Evolutionary conservation across 2,113 vertebrate species (phyloP), one percentile per base, ranked within the genome.

Genomic region (Poeciliopsis turrubarensis): DNA sequence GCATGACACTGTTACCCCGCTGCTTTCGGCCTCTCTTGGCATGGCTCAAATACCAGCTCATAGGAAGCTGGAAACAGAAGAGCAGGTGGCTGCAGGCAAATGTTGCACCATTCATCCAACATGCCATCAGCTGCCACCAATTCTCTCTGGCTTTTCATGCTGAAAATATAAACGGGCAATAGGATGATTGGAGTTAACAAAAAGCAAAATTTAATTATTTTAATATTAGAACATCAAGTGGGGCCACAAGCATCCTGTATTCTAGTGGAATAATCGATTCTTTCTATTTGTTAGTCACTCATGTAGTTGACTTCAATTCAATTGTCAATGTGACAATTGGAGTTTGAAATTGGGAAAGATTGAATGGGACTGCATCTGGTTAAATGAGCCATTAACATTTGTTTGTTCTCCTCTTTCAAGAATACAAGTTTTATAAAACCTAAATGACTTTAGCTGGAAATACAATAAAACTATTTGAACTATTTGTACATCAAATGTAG

Each of bases 51-150:
- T 82, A 61, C 72, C 86, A 77, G 75, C 79, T 72, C 83, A 68
- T 44, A 39, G 54, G 54, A 73, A 78, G 60, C 80, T 39, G 85
- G 80, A 71, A 70, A 68, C 80, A 77, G 60, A 66, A 78, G 75
- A 69, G 30, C 88, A 82, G 83, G 80, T 82, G 85, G 76, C 83
- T 63, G 47, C 73, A 60, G 73, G 60, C 76, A 72, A 84, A 80
- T 75, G 78, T 77, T 67, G 64, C 72, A 75, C 32, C 74, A 44
- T 76, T 76, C 79, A 26, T 8, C 73, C 72, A 72, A 60, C 72
- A 22, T 78, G 66, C 64, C 76, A 70, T 27, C 72, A 66, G 75
- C 72, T 5, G 37, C 66, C 63, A 54, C 44, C 69, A 32, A 29
- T 73, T 62, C 73, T 75, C 68, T 64, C 30, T 1, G 80, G 65